Evolutionary conservation across 2,113 vertebrate genomes (phyloP).

Genomic region (Sphyrna mokarran): DNA sequence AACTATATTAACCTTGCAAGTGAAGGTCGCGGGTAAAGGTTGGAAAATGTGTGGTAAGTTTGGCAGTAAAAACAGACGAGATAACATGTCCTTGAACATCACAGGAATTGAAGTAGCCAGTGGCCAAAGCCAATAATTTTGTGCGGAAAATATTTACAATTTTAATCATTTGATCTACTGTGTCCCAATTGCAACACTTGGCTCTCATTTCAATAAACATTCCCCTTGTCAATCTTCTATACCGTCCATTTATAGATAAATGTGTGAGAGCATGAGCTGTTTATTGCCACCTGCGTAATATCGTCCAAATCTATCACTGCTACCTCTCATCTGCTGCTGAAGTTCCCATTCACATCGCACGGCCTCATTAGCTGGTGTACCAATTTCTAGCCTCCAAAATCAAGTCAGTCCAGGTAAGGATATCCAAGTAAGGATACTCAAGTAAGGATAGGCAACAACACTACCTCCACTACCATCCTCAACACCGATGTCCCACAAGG

Average conservation of each 20-base stretch:
- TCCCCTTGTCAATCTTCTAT: neutral
- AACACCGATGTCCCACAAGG: too few species aligned
- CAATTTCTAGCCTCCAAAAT: too few species aligned
- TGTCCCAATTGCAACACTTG: neutral
- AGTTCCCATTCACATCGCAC: neutral
- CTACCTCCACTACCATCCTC: too few species aligned
- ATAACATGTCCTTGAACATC: neutral
- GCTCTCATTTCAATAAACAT: neutral
- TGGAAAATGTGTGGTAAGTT: neutral
- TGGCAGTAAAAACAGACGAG: neutral
- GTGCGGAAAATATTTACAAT: neutral
- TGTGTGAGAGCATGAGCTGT: neutral
- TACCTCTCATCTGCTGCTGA: neutral
- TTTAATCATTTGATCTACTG: neutral
- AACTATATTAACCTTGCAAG: neutral
- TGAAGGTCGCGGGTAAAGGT: neutral
- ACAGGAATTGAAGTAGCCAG: neutral
- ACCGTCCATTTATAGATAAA: too few species aligned
- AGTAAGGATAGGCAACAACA: too few species aligned
- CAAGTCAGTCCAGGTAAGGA: too few species aligned
- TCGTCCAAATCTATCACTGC: neutral
- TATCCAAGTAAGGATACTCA: too few species aligned
- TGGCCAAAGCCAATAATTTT: constrained; percentile 21
- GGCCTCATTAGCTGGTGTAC: too few species aligned
- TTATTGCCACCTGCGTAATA: neutral